Conservation (phyloP, 1,140 invertebrate genomes). For the Coenobita brevimanus region DNA sequence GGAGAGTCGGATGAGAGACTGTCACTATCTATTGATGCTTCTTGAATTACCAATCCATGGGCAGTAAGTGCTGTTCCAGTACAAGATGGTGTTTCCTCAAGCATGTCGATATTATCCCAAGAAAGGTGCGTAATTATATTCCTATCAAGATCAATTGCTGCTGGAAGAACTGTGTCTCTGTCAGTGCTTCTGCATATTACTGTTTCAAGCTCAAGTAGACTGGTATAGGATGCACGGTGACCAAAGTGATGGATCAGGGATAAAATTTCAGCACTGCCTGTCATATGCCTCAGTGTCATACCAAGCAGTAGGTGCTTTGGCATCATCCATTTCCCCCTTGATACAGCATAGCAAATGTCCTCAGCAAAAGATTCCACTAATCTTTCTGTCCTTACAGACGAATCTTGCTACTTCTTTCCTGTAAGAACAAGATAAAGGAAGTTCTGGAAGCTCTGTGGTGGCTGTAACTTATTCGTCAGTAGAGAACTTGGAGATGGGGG, state of each 20-base stretch:
- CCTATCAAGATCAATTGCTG: slow-evolving; percentile 14
- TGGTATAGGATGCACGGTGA: slow-evolving; percentile 26
- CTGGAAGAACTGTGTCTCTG: slow-evolving; percentile 6
- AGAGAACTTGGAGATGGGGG: background rate
- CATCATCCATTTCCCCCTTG: slow-evolving; percentile 21
- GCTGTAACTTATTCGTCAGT: background rate
- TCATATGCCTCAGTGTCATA: slow-evolving; percentile 24
- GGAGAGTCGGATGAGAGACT: background rate
- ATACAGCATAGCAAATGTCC: slow-evolving; percentile 13
- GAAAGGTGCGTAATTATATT: background rate
- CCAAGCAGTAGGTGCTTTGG: slow-evolving; percentile 17
- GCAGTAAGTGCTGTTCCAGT: slow-evolving; percentile 1
- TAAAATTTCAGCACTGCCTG: slow-evolving; percentile 12
- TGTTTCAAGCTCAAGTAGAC: slow-evolving; percentile 19
- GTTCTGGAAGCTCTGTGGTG: background rate
- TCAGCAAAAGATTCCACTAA: slow-evolving; percentile 11
- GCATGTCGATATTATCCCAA: slow-evolving; percentile 13
- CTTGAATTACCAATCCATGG: slow-evolving; percentile 28
- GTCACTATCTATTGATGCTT: background rate
- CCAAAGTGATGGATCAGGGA: slow-evolving; percentile 20
- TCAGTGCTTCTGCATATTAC: slow-evolving; percentile 7
- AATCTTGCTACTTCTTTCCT: background rate
- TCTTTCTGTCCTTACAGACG: background rate
- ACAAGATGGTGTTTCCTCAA: slow-evolving; percentile 18
- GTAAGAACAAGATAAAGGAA: background rate